Evolutionary conservation across 2,888 invertebrate species (phyloP), one percentile per base, ranked within the genome.

Genomic region (Cyclophora punctaria): DNA sequence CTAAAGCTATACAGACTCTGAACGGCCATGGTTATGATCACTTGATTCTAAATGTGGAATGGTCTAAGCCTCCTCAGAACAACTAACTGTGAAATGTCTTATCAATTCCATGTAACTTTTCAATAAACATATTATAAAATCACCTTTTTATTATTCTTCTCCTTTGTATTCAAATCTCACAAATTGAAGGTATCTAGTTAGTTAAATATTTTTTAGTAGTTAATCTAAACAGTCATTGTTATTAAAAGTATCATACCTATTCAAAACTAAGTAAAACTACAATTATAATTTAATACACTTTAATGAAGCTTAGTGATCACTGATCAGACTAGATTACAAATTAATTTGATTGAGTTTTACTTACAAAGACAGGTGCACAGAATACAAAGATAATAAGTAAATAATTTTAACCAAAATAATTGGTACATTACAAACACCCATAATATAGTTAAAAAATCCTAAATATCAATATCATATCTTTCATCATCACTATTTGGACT

Each of bases 21-120:
- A 94, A 98, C 72, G 98, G 98, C 0, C 95, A 96, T 76, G 98
- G 98, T 57, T 99, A 98, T 77, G 98, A 99, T 85, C 98, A 99
- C 89, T 92, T 99, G 64, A 99, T 99, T 80, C 90, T 99, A 49
- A 97, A 93, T 80, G 99, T 98, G n/a, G 98, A 99, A 87, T 99
- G 98, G 98, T 98, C 98, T 0, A 98, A 98, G 76, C 96, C 96
- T 44, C 94, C 93, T 56, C 81, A 81, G 59, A 89, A 84, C 64
- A 83, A 83, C 59, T 86, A 72, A 74, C 42, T 48, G 41, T 44
- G 50, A 43, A 37, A 35, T 46, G 40, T 45, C 48, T 46, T 50
- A 52, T 58, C 51, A 63, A 69, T 72, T 71, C 64, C 63, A 64
- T 71, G 55, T 66, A 49, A 57, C 48, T 61, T 61, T 63, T 63